Percentiles rank a stretch among this genome's conserved stretches.
Evolutionary conservation across 2,888 invertebrate genomes (phyloP).

Genomic region (Pollenia angustigena): DNA sequence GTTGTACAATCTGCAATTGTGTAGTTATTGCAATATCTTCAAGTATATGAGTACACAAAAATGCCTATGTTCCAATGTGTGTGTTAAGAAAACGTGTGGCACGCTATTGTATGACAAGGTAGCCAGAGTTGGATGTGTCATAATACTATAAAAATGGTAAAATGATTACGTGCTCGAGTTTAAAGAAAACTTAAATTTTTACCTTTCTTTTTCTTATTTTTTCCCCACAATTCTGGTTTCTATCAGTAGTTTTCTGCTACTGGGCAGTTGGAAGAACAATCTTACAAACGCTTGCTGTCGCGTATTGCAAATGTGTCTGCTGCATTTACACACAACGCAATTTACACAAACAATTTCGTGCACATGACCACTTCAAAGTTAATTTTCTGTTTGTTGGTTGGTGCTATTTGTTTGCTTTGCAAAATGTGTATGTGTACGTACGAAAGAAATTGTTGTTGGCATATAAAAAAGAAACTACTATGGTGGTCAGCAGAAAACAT

Average conservation of each 20-base stretch:
- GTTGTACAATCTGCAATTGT: slow-evolving; percentile 4
- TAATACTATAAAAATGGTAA: slow-evolving; percentile 63
- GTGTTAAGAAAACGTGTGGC: slow-evolving; percentile 9
- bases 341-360: slow-evolving; percentile 50
- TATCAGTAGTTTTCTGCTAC: slow-evolving; percentile 19
- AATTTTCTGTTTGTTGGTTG: slow-evolving; percentile 69
- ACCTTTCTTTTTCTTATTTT: neutral
- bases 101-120: neutral
- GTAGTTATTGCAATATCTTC: slow-evolving; percentile 26
- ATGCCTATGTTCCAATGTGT: neutral
- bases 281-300: slow-evolving; percentile 29
- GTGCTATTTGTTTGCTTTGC: neutral
- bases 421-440: slow-evolving; percentile 12
- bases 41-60: slow-evolving; percentile 4
- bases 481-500: slow-evolving; percentile 31
- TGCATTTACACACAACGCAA: slow-evolving; percentile 38
- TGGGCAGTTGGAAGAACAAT: slow-evolving; percentile 15
- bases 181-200: slow-evolving; percentile 56
- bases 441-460: neutral
- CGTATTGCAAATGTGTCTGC: slow-evolving; percentile 24
- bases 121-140: slow-evolving; percentile 42
- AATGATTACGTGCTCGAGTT: slow-evolving; percentile 69
- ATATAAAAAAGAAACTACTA: neutral
- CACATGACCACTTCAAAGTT: slow-evolving; percentile 75
- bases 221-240: neutral